Evolutionary conservation across 2,888 invertebrate species (phyloP).

Genomic region (Bembecia ichneumoniformis): DNA sequence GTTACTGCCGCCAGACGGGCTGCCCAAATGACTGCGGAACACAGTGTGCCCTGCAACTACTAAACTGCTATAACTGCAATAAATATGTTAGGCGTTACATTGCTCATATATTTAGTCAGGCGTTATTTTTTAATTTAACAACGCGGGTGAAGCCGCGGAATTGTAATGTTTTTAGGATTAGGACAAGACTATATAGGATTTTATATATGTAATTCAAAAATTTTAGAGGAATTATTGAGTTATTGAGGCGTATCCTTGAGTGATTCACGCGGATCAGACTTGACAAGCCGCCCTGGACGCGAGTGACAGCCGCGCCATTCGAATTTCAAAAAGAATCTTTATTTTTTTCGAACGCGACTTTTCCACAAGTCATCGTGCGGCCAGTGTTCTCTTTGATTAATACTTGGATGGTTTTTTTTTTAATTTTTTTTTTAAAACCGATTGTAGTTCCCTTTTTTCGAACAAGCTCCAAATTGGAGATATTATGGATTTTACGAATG

Average conservation of each 20-base stretch:
- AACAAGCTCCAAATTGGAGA: constrained; percentile 12
- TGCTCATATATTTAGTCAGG: too few species aligned
- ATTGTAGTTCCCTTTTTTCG: constrained; percentile 12
- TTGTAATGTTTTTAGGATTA: too few species aligned
- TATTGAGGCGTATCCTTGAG: not conserved
- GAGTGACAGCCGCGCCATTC: constrained; percentile 45
- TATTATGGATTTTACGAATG: constrained; percentile 14
- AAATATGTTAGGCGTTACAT: too few species aligned
- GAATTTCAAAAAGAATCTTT: constrained; percentile 44
- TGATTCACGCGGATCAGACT: constrained; percentile 13
- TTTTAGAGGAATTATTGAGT: not conserved
- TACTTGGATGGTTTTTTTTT: constrained; percentile 30
- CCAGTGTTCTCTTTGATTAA: constrained; percentile 59
- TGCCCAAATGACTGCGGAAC: too few species aligned
- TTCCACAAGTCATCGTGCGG: constrained; percentile 57
- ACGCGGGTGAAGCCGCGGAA: too few species aligned
- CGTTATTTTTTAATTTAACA: too few species aligned
- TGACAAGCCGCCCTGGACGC: constrained; percentile 20
- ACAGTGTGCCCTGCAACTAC: too few species aligned
- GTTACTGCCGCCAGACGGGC: too few species aligned
- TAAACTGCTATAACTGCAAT: too few species aligned
- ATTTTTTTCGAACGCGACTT: constrained; percentile 34
- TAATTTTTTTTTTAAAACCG: constrained; percentile 8
- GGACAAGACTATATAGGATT: too few species aligned
- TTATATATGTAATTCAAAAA: too few species aligned